Evolutionary conservation across 2,797 vertebrate species (phyloP), one percentile per base, ranked within the genome.

Genomic region (Buphagus erythrorhynchus): DNA sequence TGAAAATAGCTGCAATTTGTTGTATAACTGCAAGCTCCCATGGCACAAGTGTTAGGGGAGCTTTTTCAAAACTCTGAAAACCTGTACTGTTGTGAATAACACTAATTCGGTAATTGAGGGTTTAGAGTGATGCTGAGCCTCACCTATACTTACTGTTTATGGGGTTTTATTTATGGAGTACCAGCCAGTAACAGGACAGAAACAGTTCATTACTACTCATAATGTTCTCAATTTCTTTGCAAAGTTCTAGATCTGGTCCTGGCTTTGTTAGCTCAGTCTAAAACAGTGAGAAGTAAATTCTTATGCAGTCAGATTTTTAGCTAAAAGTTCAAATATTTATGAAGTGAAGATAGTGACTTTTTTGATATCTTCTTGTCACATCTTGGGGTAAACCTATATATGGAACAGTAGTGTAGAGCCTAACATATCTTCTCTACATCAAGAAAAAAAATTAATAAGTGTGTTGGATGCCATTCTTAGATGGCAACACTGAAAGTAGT

Each of bases 231-330:
- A 0, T 54, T 48, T 67, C 38, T 63, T 55, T 90, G 42, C 22
- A 13, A 1, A 0, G 0, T 28, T 55, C 1, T 2, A 21, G 28
- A 24, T 59, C 31, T 78, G 61, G 20, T 35, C 20, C 24, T 62
- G 54, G 33, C 26, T 84, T 74, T 2, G 1, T 63, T 82, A 31
- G 49, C 22, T 33, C 14, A 13, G 10, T 77, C 45, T 63, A n/a
- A 18, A 40, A 63, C 7, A 24, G 21, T 14, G 11, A 59, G 49
- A 52, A 72, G 16, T 48, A n/a, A 59, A 6, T 35, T 25, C 13
- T 52, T 45, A 33, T 0, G 5, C 26, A 42, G 33, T 76, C 31
- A 71, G 18, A 36, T 8, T 42, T 83, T 79, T 62, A 74, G 45
- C 20, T 57, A 5, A 10, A 24, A 35, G 13, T 16, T 46, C 20